phyloP scores from a whole-genome alignment of 2,797 vertebrate genomes.

The Sciurus carolinensis region DNA sequence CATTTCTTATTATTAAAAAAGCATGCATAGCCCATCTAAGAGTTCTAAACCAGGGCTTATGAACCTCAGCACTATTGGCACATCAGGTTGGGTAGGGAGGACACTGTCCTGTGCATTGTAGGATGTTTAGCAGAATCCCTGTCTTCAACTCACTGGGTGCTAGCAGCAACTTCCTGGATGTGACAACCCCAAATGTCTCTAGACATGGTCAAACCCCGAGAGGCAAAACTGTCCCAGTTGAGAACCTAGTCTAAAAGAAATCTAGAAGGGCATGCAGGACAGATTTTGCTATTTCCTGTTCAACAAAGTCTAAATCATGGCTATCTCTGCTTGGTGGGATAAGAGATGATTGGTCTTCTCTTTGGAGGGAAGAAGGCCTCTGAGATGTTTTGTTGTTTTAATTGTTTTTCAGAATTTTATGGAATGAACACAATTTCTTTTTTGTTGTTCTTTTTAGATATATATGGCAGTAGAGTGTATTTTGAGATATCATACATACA shows the following conservation, averaged over 20 bases:
- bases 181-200: background rate
- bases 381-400: background rate
- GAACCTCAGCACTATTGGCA: background rate
- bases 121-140: background rate
- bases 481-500: too few relatives aligned
- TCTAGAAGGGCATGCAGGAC: background rate
- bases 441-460: too few relatives aligned
- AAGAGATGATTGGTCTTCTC: background rate
- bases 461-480: too few relatives aligned
- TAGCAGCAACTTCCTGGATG: background rate
- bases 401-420: background rate
- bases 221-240: background rate
- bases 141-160: too few relatives aligned
- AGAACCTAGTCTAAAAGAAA: background rate
- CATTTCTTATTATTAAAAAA: background rate
- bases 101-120: background rate
- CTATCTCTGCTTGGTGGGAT: background rate
- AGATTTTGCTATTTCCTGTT: background rate
- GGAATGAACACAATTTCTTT: background rate
- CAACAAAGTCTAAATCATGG: background rate
- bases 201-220: background rate
- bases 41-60: background rate
- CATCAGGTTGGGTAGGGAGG: background rate
- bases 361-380: background rate
- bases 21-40: background rate